Percentiles rank a stretch among this genome's conserved stretches.
These are phyloP conservation scores for Pristionchus japonicus DNA, from an alignment of 2,888 invertebrate genomes.

Conservation along the genomic window DNA sequence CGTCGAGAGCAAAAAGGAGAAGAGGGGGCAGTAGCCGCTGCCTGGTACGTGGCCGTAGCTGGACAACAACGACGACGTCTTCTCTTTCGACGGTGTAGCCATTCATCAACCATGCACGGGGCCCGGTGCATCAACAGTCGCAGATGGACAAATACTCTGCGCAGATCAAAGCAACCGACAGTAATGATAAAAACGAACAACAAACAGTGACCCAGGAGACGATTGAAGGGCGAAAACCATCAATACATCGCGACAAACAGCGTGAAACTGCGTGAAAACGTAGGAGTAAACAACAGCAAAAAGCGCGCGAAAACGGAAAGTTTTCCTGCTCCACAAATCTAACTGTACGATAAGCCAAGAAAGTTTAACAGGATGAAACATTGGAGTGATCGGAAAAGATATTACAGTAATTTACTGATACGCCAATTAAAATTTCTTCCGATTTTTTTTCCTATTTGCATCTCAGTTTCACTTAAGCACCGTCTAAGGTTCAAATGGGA, in stretches of 20 bases:
- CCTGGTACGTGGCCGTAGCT: conserved; percentile 37
- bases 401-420: neutral
- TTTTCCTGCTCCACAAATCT: no score
- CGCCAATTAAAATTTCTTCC: neutral
- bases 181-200: neutral
- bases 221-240: neutral
- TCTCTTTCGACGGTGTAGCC: conserved; percentile 7
- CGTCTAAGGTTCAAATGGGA: neutral
- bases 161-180: conserved; percentile 27
- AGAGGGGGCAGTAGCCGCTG: conserved; percentile 30
- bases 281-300: neutral
- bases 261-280: no score
- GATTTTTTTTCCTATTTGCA: neutral
- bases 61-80: neutral
- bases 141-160: conserved; percentile 14
- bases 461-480: no score
- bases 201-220: neutral
- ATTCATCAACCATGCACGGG: conserved; percentile 23
- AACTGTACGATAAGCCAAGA: no score
- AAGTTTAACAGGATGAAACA: neutral
- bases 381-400: neutral
- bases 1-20: neutral
- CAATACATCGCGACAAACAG: neutral
- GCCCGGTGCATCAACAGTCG: neutral
- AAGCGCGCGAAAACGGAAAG: neutral